Evolutionary conservation across 1,140 invertebrate species (phyloP), one percentile per base, ranked within the genome.

Genomic region (Geopemphigus sp.): DNA sequence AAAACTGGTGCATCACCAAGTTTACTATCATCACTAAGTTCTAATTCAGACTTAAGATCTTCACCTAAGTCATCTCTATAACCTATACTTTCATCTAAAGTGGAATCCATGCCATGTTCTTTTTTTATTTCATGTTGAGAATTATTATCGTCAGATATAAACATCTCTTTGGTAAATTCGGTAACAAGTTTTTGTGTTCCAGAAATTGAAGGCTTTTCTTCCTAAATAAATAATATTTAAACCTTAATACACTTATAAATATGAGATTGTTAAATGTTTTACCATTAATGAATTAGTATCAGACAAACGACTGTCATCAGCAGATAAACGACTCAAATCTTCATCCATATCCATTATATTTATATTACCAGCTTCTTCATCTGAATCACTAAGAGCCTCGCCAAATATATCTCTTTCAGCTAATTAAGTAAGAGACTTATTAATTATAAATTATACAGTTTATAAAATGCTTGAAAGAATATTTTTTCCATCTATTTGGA

Each of bases 391-490:
- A 0, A 95, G 90, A 57, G 91, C 90, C 83, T 93, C 94, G 61
- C 95, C 95, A 87, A 96, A 97, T 84, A 96, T 94, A 83, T 96
- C 93, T 83, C 93, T 91, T 83, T 92, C 92, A 81, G 89, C 90
- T 86, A 85, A 84, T 84, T 86, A 50, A 50, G 81, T 32, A 82
- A 82, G 64, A 64, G 2, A 45, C 39, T 5, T 50, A 50, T 50
- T 6, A 50, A 50, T 50, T 6, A 50, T 50, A 50, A 50, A 50
- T 50, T 56, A 22, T 22, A 56, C 6, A 56, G 6, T 54, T 54
- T 54, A n/a, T 15, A 39, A 39, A 39, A 39, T 39, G 32, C 32
- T 4, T 39, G 8, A 39, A 3, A 39, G 32, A 39, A 39, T 39
- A 54, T 54, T 54, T 54, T 54, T 54, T 54, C 19, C 19, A 54